Conservation (phyloP, 2,113 vertebrate genomes). For the Cololabis saira region DNA sequence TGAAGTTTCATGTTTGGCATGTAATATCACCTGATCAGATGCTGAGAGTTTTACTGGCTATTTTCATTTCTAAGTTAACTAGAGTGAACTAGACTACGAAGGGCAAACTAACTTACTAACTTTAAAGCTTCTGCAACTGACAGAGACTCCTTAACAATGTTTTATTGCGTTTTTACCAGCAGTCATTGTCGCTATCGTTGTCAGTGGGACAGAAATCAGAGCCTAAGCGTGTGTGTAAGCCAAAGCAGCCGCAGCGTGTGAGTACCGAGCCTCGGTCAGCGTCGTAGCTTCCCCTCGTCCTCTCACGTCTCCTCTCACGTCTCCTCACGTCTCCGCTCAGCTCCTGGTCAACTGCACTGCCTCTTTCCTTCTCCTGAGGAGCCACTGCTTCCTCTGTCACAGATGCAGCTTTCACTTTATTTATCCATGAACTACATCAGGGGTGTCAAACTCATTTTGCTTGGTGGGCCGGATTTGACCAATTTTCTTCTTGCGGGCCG, state of each 20-base stretch:
- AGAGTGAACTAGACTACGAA: not conserved
- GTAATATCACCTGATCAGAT: too few relatives aligned
- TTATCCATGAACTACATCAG: constrained; percentile 55
- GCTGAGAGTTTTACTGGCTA: not conserved
- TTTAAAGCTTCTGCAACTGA: constrained; percentile 12
- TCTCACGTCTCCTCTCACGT: too few relatives aligned
- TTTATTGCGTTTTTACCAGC: constrained; percentile 79
- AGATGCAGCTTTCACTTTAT: constrained; percentile 68
- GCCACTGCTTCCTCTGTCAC: constrained; percentile 47
- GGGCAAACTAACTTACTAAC: not conserved
- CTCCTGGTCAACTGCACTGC: constrained; percentile 70
- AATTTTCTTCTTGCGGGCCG: too few relatives aligned
- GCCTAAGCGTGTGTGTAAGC: constrained; percentile 79
- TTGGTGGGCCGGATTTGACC: too few relatives aligned
- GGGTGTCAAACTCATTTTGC: too few relatives aligned
- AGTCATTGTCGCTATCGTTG: constrained; percentile 81
- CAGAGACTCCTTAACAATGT: constrained; percentile 60
- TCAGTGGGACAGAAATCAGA: constrained; percentile 82
- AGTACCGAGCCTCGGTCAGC: constrained; percentile 77
- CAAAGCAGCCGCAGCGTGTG: constrained; percentile 83
- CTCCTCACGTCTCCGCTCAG: constrained; percentile 70
- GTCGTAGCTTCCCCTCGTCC: constrained; percentile 55
- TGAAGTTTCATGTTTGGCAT: not conserved
- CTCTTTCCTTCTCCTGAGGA: constrained; percentile 48
- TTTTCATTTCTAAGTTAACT: not conserved